These are phyloP conservation scores for Pocillopora meandrina DNA, from an alignment of 92 coral and sea anemone genomes.

Conservation along the genomic window DNA sequence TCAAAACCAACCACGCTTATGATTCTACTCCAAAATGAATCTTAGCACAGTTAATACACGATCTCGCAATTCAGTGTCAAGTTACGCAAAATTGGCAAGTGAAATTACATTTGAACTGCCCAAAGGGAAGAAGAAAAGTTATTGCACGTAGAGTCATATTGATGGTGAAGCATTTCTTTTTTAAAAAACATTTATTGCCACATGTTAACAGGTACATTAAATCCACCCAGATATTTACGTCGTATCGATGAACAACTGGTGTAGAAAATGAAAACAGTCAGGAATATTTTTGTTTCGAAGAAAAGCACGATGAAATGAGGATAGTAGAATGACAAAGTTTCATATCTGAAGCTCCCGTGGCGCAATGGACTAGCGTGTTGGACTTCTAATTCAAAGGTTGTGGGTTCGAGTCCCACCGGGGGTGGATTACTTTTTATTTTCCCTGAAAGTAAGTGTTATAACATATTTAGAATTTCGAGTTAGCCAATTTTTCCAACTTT, in stretches of 20 bases:
- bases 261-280: not conserved
- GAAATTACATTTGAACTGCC: too few relatives aligned
- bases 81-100: too few relatives aligned
- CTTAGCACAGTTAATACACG: too few relatives aligned
- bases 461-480: too few relatives aligned
- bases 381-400: constrained; percentile 97
- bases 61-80: too few relatives aligned
- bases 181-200: not conserved
- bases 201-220: not conserved
- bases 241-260: not conserved
- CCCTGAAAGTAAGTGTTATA: too few relatives aligned
- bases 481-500: too few relatives aligned
- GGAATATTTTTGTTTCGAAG: not conserved
- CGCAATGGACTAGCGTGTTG: constrained; percentile 80
- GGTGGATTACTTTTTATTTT: constrained; percentile 38
- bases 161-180: not conserved
- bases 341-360: constrained; percentile 44
- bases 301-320: not conserved
- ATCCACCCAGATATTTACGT: not conserved
- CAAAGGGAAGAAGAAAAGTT: too few relatives aligned
- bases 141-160: too few relatives aligned
- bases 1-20: too few relatives aligned
- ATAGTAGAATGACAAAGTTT: not conserved
- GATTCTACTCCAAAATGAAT: too few relatives aligned
- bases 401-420: constrained; percentile 99